Evolutionary conservation across 2,113 vertebrate species (phyloP).

Genomic region (Tetrax tetrax): DNA sequence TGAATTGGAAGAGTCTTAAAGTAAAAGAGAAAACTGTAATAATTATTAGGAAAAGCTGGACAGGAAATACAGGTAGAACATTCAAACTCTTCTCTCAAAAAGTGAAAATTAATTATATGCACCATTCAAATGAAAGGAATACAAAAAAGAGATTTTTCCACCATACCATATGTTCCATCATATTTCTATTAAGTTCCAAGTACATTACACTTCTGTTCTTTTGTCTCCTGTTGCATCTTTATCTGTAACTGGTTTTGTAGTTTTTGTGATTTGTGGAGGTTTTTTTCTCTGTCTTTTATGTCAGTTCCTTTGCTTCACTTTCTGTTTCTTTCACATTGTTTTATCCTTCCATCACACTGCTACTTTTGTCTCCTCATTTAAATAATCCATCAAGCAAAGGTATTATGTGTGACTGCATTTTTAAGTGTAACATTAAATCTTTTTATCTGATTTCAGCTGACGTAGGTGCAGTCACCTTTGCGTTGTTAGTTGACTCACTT

Average conservation of each 20-base stretch:
- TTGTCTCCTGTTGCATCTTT: not conserved
- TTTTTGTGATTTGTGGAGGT: not conserved
- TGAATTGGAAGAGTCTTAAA: not conserved
- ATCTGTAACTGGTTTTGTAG: not conserved
- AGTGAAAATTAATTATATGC: not conserved
- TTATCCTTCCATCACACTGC: not conserved
- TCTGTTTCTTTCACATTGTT: not conserved
- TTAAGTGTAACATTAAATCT: not conserved
- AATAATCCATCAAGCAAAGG: not conserved
- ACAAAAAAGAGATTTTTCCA: not conserved
- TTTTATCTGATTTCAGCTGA: slow-evolving; percentile 2
- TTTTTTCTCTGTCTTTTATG: not conserved
- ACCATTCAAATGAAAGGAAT: not conserved
- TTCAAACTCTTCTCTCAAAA: not conserved
- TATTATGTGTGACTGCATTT: not conserved
- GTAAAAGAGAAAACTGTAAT: not conserved
- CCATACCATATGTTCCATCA: not conserved
- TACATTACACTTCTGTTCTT: not conserved
- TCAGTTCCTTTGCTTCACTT: not conserved
- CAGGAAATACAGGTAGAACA: not conserved
- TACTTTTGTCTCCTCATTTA: slow-evolving; percentile 16
- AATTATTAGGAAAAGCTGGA: not conserved
- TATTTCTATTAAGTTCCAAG: not conserved
- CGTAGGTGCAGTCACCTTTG: not conserved
- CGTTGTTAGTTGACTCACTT: not conserved